Evolutionary conservation across 2,888 invertebrate genomes (phyloP).

Genomic region (Patella caerulea): DNA sequence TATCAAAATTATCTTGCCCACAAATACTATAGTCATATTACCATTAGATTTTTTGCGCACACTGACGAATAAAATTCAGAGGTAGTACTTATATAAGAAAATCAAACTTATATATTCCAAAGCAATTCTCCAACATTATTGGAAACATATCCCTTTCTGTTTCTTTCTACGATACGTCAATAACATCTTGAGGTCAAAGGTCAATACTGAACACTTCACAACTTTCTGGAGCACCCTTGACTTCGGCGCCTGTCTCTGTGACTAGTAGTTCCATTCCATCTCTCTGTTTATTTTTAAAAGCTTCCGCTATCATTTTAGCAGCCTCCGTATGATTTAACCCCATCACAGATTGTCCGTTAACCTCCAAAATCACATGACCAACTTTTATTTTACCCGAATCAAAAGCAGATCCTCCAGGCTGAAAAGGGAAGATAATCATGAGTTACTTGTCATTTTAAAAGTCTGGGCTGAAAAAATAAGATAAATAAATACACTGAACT

Average conservation of each 20-base stretch:
- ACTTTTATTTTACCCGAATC: conserved; percentile 93
- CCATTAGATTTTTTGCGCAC: too few species aligned
- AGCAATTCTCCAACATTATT: too few species aligned
- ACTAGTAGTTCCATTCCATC: conserved; percentile 94
- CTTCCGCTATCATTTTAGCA: conserved; percentile 91
- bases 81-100: too few species aligned
- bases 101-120: too few species aligned
- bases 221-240: conserved; percentile 27
- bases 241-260: conserved; percentile 48
- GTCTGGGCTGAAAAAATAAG: not conserved
- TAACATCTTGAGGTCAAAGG: not conserved
- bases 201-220: conserved; percentile 9
- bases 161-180: not conserved
- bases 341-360: conserved; percentile 82
- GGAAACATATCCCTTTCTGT: not conserved
- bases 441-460: too few species aligned
- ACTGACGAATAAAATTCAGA: too few species aligned
- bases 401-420: conserved; percentile 96
- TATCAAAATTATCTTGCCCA: too few species aligned
- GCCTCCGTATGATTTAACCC: conserved; percentile 90
- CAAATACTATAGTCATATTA: too few species aligned
- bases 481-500: not conserved
- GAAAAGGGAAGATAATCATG: conserved; percentile 37
- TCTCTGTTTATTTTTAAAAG: conserved; percentile 90
- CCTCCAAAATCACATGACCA: conserved; percentile 93